phyloP scores from a whole-genome alignment of 2,797 vertebrate species.

The Semaprochilodus insignis region DNA sequence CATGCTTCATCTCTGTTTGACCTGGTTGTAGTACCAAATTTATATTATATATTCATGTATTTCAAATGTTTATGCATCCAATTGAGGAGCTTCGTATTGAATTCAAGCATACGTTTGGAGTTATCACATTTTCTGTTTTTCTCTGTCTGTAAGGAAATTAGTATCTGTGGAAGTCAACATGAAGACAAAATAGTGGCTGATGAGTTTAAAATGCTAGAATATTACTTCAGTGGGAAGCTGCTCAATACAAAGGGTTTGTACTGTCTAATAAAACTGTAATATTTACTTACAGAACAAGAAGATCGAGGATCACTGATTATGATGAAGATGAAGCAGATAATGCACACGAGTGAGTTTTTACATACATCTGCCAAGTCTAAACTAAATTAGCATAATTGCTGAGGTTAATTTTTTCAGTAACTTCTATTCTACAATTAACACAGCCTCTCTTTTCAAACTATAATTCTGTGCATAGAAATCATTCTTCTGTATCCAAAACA shows the following conservation, averaged over 20 bases:
- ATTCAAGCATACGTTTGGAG: too few species aligned
- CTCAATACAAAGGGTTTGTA: background rate
- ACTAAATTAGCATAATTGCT: background rate
- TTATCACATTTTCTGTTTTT: too few species aligned
- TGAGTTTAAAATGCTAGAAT: background rate
- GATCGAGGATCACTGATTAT: slow-evolving; percentile 19
- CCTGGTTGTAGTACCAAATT: too few species aligned
- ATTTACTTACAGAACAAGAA: slow-evolving; percentile 52
- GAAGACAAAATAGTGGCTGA: background rate
- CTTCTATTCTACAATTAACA: background rate
- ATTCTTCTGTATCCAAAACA: slow-evolving; percentile 5
- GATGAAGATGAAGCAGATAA: slow-evolving; percentile 31
- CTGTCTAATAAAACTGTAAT: slow-evolving; percentile 23
- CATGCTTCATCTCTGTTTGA: too few species aligned
- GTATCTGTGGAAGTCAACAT: too few species aligned
- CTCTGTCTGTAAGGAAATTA: too few species aligned
- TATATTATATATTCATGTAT: too few species aligned
- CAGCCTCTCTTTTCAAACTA: background rate
- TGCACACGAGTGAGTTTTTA: slow-evolving; percentile 51
- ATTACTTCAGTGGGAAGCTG: background rate
- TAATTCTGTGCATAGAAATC: background rate
- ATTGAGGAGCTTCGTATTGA: too few species aligned
- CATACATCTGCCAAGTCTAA: background rate
- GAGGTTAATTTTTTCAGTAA: background rate
- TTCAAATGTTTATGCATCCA: too few species aligned